These are phyloP conservation scores for Microcebus tavaratra DNA, from an alignment of 2,113 vertebrate genomes.

Conservation along the genomic window DNA sequence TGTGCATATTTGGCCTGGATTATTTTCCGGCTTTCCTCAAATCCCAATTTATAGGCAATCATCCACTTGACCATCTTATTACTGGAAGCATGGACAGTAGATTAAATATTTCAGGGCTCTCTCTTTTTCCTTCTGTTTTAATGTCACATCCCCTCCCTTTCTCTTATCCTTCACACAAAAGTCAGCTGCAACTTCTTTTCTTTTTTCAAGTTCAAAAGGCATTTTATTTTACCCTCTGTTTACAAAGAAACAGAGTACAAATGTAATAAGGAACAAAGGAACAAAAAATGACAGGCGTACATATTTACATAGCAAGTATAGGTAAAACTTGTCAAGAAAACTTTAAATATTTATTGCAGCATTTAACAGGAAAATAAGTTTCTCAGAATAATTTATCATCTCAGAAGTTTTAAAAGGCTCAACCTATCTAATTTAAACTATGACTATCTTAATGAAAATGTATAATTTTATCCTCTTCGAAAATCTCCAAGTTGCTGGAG, in stretches of 20 bases:
- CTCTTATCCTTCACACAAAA: too few relatives aligned
- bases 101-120: too few relatives aligned
- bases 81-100: too few relatives aligned
- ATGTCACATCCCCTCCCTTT: too few relatives aligned
- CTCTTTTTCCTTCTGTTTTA: too few relatives aligned
- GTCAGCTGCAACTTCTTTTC: too few relatives aligned
- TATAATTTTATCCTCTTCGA: background rate
- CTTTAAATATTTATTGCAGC: background rate
- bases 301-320: constrained; percentile 33
- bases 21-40: too few relatives aligned
- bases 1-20: too few relatives aligned
- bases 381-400: background rate
- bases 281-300: constrained; percentile 1
- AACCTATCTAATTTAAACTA: background rate
- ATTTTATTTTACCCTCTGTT: constrained; percentile 75
- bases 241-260: constrained; percentile 49
- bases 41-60: too few relatives aligned
- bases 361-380: constrained; percentile 14
- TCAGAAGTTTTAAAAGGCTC: background rate
- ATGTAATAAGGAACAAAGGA: background rate
- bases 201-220: background rate
- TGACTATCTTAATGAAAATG: background rate
- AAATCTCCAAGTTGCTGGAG: constrained; percentile 29
- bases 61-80: too few relatives aligned
- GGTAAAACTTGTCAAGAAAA: background rate